Conservation (phyloP, 2,888 invertebrate species). For the Trichogramma dendrolimi region DNA sequence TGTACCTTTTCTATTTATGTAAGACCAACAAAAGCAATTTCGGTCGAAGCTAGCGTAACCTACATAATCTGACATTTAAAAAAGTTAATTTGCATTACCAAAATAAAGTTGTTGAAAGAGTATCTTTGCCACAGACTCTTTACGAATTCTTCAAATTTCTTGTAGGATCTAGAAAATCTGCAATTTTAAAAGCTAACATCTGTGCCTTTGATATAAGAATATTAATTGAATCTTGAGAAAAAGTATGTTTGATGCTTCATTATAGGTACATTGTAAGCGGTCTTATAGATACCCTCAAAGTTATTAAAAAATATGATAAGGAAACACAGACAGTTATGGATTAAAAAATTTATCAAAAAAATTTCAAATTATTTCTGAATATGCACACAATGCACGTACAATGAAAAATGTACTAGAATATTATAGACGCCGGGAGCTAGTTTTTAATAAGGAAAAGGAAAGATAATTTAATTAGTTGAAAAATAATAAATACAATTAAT, state of each 20-base stretch:
- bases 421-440: too few species aligned
- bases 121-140: conserved; percentile 12
- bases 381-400: background rate
- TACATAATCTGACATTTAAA: conserved; percentile 1
- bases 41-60: conserved; percentile 3
- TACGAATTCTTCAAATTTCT: conserved; percentile 20
- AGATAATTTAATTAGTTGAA: too few species aligned
- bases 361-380: conserved; percentile 5
- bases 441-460: too few species aligned
- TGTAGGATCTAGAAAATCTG: too few species aligned
- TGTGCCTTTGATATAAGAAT: conserved; percentile 15
- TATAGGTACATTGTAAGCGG: conserved; percentile 17
- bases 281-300: conserved; percentile 16
- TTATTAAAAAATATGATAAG: conserved; percentile 4
- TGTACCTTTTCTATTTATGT: conserved; percentile 16
- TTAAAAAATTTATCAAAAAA: conserved; percentile 1
- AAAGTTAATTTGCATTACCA: conserved; percentile 9
- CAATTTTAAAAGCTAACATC: conserved; percentile 18
- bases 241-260: conserved; percentile 1
- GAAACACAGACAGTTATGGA: background rate
- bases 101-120: conserved; percentile 8
- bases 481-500: too few species aligned
- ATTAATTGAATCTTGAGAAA: conserved; percentile 14
- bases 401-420: background rate
- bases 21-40: conserved; percentile 5